Base-by-base conservation (phyloP, 2,888 invertebrate genomes). In the Acheta domesticus region DNA sequence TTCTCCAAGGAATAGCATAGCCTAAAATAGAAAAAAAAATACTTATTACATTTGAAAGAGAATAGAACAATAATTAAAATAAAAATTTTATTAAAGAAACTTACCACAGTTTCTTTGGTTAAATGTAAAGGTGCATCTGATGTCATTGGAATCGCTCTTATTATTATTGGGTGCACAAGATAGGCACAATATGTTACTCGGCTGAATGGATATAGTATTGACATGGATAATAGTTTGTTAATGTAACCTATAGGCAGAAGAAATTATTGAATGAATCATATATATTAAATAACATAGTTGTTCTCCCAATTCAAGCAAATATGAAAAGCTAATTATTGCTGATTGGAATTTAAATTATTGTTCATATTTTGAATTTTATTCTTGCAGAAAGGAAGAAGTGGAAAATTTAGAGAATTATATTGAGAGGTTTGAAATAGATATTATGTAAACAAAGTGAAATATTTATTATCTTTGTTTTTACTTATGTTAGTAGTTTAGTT, bases 131-230 rank as follows among this genome's bases (percentile, higher is more conserved):
- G 95, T 83, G 93, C 92, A 84, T 95, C 94, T 86, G 94, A 91
- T 83, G 92, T 93, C 91, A 96, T 93, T 76, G 93, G 93, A 85
- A 94, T 92, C 84, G 91, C 89, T 83, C 95, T 90, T 84, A 96
- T 93, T 81, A 94, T 92, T 79, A 96, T 91, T 0, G 95, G 95
- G 87, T 96, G 95, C 81, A 96, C 91, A 82, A 96, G 89, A 86
- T 95, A 96, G 0, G 95, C 93, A 86, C 95, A 96, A 87, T 96
- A 96, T 76, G 95, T 96, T 20, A 95, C 93, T 83, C 95, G 89
- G 79, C 95, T 95, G 87, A 95, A 93, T 80, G 95, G 95, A 87
- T 95, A 95, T 80, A 95, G 88, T 81, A 93, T 89, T 12, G 94
- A 92, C 49, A 94, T 91, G 2, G 95, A 93, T 19, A 96, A 89